Evolutionary conservation across 2,113 vertebrate species (phyloP).

Genomic region (Poeciliopsis turrubarensis): DNA sequence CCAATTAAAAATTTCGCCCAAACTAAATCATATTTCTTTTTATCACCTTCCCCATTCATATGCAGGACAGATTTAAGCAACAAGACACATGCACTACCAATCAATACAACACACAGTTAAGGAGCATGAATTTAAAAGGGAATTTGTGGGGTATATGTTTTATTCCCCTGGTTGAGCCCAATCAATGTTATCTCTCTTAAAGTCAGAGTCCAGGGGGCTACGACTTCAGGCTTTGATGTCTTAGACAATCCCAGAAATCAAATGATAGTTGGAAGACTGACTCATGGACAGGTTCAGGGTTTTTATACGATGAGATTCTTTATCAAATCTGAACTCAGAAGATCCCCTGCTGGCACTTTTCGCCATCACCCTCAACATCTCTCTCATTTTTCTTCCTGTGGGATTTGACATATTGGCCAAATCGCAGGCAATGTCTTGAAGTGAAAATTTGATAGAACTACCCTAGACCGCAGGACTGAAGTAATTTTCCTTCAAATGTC

Average conservation of each 20-base stretch:
- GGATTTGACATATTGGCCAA: slow-evolving; percentile 61
- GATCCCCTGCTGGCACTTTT: slow-evolving; percentile 32
- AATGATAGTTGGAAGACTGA: slow-evolving; percentile 55
- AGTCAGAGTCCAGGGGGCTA: slow-evolving; percentile 46
- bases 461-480: slow-evolving; percentile 55
- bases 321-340: slow-evolving; percentile 59
- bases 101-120: slow-evolving; percentile 58
- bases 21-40: slow-evolving; percentile 11
- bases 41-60: slow-evolving; percentile 29
- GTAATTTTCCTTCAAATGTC: slow-evolving; percentile 73
- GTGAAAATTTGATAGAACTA: slow-evolving; percentile 66
- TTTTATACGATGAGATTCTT: slow-evolving; percentile 47
- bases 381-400: slow-evolving; percentile 47
- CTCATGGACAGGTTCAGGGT: slow-evolving; percentile 50
- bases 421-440: slow-evolving; percentile 60
- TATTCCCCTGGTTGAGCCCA: slow-evolving; percentile 56
- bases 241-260: slow-evolving; percentile 64
- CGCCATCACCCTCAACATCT: slow-evolving; percentile 54
- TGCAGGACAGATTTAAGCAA: slow-evolving; percentile 34
- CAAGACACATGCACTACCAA: slow-evolving; percentile 38
- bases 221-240: slow-evolving; percentile 63
- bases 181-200: slow-evolving; percentile 64
- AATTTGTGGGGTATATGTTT: slow-evolving; percentile 51
- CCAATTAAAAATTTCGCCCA: slow-evolving; percentile 1
- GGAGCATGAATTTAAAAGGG: slow-evolving; percentile 51